Evolutionary conservation across 2,888 invertebrate species (phyloP).

Genomic region (Sabellastarte sp.): DNA sequence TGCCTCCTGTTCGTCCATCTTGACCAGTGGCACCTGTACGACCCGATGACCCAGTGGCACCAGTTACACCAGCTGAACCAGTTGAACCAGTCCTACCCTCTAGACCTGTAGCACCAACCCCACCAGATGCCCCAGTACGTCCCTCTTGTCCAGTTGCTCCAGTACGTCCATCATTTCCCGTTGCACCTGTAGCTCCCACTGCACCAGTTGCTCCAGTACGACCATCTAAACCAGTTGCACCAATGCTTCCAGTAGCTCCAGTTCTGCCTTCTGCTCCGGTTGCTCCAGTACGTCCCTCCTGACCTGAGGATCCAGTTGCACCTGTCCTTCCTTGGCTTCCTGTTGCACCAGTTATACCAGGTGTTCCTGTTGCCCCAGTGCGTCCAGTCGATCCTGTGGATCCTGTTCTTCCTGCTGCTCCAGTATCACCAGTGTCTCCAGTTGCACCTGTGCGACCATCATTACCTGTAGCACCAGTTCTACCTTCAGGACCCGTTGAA

Average conservation of each 20-base stretch:
- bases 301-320: background rate
- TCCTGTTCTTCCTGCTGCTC: background rate
- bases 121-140: background rate
- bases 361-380: background rate
- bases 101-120: background rate
- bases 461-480: background rate
- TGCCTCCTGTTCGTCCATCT: slow-evolving; percentile 7
- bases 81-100: slow-evolving; percentile 26
- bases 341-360: background rate
- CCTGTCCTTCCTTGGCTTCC: background rate
- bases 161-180: background rate
- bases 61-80: slow-evolving; percentile 19
- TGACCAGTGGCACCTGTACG: slow-evolving; percentile 9
- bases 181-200: background rate
- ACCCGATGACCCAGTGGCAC: slow-evolving; percentile 15
- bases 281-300: background rate
- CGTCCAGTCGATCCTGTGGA: background rate
- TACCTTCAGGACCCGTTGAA: slow-evolving; percentile 1
- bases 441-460: background rate
- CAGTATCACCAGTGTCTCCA: background rate
- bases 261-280: background rate
- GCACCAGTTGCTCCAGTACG: background rate
- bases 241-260: background rate
- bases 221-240: background rate
- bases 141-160: background rate